Conservation (phyloP, 2,888 invertebrate genomes). For the Tenthredo livida region DNA sequence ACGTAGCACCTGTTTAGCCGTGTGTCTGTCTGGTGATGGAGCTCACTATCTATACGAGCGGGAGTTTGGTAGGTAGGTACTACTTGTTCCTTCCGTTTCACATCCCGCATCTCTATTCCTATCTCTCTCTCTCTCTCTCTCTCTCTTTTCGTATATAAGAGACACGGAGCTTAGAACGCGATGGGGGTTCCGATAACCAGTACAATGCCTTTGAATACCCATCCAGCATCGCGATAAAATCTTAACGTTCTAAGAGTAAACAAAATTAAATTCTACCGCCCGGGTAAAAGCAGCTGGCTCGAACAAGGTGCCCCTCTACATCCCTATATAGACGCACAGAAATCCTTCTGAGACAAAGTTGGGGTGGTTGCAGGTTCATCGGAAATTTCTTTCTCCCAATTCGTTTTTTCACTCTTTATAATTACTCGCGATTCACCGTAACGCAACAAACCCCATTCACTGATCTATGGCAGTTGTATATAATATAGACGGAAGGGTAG, state of each 20-base stretch:
- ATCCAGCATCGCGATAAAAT: constrained; percentile 73
- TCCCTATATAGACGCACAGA: neutral
- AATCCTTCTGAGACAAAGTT: neutral
- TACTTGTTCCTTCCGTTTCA: constrained; percentile 47
- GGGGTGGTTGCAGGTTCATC: neutral
- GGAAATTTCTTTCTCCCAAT: neutral
- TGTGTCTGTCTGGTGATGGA: constrained; percentile 51
- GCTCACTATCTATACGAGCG: constrained; percentile 53
- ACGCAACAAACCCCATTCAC: neutral
- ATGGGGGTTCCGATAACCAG: constrained; percentile 72
- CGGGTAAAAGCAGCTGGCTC: neutral
- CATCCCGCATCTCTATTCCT: neutral
- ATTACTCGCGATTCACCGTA: neutral
- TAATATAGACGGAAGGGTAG: neutral
- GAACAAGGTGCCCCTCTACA: neutral
- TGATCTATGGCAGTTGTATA: neutral
- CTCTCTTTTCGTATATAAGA: neutral
- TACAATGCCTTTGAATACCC: constrained; percentile 75
- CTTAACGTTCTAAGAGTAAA: constrained; percentile 73
- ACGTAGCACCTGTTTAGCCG: constrained; percentile 52
- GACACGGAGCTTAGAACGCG: constrained; percentile 70
- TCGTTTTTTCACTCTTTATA: neutral
- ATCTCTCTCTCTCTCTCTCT: neutral
- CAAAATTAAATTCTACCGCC: constrained; percentile 73
- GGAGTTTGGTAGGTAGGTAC: constrained; percentile 32